These are phyloP conservation scores for Odontocolon sp. DNA, from an alignment of 2,888 invertebrate genomes.

Conservation along the genomic window DNA sequence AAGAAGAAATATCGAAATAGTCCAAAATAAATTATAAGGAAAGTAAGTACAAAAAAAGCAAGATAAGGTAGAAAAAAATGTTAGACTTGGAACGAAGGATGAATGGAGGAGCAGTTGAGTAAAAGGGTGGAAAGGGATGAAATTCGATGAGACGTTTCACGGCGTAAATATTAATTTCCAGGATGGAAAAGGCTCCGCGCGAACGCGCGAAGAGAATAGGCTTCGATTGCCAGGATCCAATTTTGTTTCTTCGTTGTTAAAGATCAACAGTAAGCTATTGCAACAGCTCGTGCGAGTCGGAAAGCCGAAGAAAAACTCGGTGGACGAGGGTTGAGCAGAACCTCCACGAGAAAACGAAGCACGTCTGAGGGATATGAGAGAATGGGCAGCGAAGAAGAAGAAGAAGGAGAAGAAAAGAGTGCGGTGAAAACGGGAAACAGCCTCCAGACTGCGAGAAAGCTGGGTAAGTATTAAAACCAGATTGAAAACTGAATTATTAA, in stretches of 20 bases:
- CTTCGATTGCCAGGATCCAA: conserved; percentile 55
- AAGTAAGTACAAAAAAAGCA: background rate
- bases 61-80: background rate
- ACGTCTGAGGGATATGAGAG: conserved; percentile 46
- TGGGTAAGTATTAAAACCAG: conserved; percentile 67
- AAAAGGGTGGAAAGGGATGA: background rate
- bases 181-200: background rate
- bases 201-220: conserved; percentile 19
- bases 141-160: conserved; percentile 28
- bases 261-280: conserved; percentile 14
- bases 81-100: too few relatives aligned
- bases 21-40: too few relatives aligned
- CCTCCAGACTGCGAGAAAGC: conserved; percentile 28
- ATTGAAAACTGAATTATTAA: conserved; percentile 76
- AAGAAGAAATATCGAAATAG: too few relatives aligned
- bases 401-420: background rate
- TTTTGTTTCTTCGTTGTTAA: conserved; percentile 44
- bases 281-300: background rate
- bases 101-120: background rate
- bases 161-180: conserved; percentile 43
- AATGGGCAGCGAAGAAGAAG: conserved; percentile 3
- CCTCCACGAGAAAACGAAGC: conserved; percentile 15
- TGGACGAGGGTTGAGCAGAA: background rate
- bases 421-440: background rate
- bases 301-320: conserved; percentile 16